phyloP scores from a whole-genome alignment of 2,888 invertebrate species.

The Helicoverpa assulta region DNA sequence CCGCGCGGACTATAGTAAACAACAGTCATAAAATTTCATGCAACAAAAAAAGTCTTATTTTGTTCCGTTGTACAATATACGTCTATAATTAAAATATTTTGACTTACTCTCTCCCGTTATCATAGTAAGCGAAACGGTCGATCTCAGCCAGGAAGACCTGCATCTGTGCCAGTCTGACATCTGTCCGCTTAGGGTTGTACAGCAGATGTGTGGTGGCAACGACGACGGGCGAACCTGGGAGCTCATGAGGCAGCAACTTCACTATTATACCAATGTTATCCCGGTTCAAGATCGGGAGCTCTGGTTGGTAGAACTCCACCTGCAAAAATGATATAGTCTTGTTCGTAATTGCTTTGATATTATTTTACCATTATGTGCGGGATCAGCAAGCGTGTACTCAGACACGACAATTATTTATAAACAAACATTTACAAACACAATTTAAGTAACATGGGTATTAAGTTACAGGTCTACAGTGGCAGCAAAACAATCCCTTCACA shows the following conservation, averaged over 20 bases:
- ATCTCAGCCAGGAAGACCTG: constrained; percentile 96
- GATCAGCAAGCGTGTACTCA: not conserved
- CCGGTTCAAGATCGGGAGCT: constrained; percentile 92
- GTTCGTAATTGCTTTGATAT: not conserved
- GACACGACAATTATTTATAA: too few relatives aligned
- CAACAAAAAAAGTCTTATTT: too few relatives aligned
- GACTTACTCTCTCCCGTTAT: constrained; percentile 73
- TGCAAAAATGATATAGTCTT: constrained; percentile 66
- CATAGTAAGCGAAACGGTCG: constrained; percentile 92
- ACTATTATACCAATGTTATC: constrained; percentile 97
- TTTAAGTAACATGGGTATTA: too few relatives aligned
- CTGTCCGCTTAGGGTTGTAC: constrained; percentile 97
- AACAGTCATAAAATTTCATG: too few relatives aligned
- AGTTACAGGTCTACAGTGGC: too few relatives aligned
- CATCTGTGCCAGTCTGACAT: constrained; percentile 97
- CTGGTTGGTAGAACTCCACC: constrained; percentile 92
- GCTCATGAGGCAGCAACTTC: constrained; percentile 91
- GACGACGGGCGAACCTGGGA: constrained; percentile 90
- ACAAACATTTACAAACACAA: too few relatives aligned
- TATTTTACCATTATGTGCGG: not conserved
- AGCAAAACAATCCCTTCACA: too few relatives aligned
- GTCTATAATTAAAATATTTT: too few relatives aligned
- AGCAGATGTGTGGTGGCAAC: constrained; percentile 98
- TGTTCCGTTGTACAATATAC: too few relatives aligned
- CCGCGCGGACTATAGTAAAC: too few relatives aligned